Percentiles rank a stretch among this genome's conserved stretches.
phyloP scores from a whole-genome alignment of 2,113 vertebrate species.

The Colinus virginianus region DNA sequence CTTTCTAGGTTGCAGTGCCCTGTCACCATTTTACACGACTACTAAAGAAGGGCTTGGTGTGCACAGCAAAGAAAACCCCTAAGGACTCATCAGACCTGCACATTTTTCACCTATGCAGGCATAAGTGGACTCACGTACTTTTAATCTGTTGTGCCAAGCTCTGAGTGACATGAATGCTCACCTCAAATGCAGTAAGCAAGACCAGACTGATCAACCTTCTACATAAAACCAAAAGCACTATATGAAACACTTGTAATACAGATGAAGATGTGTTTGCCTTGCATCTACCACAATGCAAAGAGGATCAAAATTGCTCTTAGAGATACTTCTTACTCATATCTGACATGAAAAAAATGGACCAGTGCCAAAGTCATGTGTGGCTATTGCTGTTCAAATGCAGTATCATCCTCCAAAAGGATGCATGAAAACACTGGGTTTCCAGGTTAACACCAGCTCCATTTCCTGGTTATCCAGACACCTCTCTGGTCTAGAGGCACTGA shows the following conservation, averaged over 20 bases:
- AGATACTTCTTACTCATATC: neutral
- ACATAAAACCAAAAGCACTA: neutral
- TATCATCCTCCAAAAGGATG: neutral
- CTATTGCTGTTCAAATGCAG: neutral
- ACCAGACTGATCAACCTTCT: neutral
- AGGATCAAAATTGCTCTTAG: neutral
- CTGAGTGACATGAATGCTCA: neutral
- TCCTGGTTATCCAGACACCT: neutral
- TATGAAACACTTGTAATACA: neutral
- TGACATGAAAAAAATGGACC: neutral
- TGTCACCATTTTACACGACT: slow-evolving; percentile 28
- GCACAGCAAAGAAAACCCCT: neutral
- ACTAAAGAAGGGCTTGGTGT: slow-evolving; percentile 42
- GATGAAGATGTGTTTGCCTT: neutral
- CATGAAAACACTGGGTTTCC: neutral
- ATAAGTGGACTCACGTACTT: neutral
- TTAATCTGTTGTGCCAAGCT: slow-evolving; percentile 1
- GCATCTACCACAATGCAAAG: neutral
- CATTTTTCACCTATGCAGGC: neutral
- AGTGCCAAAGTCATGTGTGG: neutral
- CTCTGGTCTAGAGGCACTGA: neutral
- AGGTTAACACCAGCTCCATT: neutral
- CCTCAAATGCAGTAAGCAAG: neutral
- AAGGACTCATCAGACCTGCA: slow-evolving; percentile 38
- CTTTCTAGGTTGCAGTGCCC: neutral